Percentiles rank a stretch among this genome's conserved stretches.
Evolutionary conservation across 2,888 invertebrate species (phyloP).

Genomic region (Drosophila fulvimacula): DNA sequence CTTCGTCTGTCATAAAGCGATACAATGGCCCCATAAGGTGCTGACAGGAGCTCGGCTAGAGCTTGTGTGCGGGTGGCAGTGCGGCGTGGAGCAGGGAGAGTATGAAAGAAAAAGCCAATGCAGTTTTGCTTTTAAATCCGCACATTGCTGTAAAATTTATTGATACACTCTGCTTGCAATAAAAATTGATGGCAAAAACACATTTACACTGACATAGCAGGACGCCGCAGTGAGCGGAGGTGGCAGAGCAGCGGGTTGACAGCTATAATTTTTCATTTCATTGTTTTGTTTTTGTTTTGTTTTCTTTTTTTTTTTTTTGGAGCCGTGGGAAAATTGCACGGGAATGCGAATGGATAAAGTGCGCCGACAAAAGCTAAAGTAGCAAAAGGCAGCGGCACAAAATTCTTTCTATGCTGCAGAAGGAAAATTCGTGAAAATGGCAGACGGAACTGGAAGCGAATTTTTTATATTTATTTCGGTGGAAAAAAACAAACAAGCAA

Average conservation of each 20-base stretch:
- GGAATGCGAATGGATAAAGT: slow-evolving; percentile 59
- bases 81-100: neutral
- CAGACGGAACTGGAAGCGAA: slow-evolving; percentile 73
- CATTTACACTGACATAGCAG: slow-evolving; percentile 56
- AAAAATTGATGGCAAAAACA: slow-evolving; percentile 79
- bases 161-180: slow-evolving; percentile 77
- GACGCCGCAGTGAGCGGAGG: neutral
- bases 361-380: slow-evolving; percentile 49
- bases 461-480: slow-evolving; percentile 75
- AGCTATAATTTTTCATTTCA: slow-evolving; percentile 79
- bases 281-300: slow-evolving; percentile 60
- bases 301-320: slow-evolving; percentile 20
- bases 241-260: slow-evolving; percentile 20
- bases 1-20: slow-evolving; percentile 54
- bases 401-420: slow-evolving; percentile 55
- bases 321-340: slow-evolving; percentile 52
- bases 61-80: neutral
- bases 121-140: slow-evolving; percentile 65
- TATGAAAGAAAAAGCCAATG: slow-evolving; percentile 27
- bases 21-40: slow-evolving; percentile 56
- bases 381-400: slow-evolving; percentile 53
- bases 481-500: slow-evolving; percentile 30
- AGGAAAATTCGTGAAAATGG: slow-evolving; percentile 64
- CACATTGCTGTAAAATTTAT: slow-evolving; percentile 74
- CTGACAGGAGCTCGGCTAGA: slow-evolving; percentile 1